These are phyloP conservation scores for Drosophila funebris DNA, from an alignment of 1,140 invertebrate species.

Conservation along the genomic window DNA sequence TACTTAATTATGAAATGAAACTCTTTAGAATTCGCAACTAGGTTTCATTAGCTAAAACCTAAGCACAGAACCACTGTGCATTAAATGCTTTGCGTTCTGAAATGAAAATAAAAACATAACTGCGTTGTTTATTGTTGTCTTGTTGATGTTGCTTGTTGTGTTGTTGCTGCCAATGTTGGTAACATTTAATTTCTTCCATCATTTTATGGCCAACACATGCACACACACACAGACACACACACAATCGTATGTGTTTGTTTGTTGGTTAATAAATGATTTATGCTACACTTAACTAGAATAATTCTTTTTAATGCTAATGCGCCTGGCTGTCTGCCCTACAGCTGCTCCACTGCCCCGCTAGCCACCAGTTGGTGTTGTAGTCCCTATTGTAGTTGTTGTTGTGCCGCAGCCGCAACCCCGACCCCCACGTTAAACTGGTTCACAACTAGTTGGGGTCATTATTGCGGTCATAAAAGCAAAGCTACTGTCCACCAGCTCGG, in stretches of 20 bases:
- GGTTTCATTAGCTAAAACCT: not conserved
- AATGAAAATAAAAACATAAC: conserved; percentile 53
- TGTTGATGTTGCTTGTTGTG: conserved; percentile 12
- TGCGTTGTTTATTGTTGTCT: conserved; percentile 27
- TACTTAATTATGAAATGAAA: not conserved
- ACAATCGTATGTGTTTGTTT: conserved; percentile 5
- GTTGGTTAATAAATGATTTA: conserved; percentile 36
- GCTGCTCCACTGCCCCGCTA: not conserved
- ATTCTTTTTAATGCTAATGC: conserved; percentile 42
- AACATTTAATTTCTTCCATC: conserved; percentile 59
- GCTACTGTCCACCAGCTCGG: conserved; percentile 18
- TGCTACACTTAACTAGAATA: conserved; percentile 48
- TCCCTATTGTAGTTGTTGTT: conserved; percentile 6
- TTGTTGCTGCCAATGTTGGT: conserved; percentile 36
- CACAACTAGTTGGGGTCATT: conserved; percentile 23
- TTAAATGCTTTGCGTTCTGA: conserved; percentile 33
- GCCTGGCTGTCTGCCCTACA: not conserved
- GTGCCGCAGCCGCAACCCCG: not conserved
- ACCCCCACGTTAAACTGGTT: conserved; percentile 30
- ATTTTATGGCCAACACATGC: conserved; percentile 29
- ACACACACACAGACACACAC: not conserved
- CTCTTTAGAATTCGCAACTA: not conserved
- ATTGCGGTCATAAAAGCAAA: conserved; percentile 15
- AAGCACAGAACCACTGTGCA: conserved; percentile 20
- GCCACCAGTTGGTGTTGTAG: not conserved